These are phyloP conservation scores for Eilema sororculum DNA, from an alignment of 2,888 invertebrate genomes.

Conservation along the genomic window DNA sequence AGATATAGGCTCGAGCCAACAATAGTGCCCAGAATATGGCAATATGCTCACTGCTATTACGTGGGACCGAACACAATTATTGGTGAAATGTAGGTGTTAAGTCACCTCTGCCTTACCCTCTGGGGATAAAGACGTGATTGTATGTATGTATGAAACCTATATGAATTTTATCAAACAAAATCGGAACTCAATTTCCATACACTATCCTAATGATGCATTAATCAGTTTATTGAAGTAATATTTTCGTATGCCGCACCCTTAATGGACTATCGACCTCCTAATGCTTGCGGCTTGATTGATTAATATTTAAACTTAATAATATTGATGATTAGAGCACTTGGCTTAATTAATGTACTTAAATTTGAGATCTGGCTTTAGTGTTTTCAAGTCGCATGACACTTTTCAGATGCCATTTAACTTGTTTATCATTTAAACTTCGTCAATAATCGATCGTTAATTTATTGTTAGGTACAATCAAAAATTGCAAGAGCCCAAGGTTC, in stretches of 20 bases:
- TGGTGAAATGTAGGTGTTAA: no score
- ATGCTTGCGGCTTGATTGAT: slow-evolving; percentile 47
- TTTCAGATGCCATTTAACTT: background rate
- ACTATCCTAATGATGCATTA: slow-evolving; percentile 30
- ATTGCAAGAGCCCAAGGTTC: no score
- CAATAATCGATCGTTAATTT: no score
- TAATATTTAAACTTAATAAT: slow-evolving; percentile 55
- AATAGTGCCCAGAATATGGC: no score
- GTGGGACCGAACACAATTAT: no score
- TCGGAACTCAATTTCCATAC: slow-evolving; percentile 21
- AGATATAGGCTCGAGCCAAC: no score
- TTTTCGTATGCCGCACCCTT: slow-evolving; percentile 35
- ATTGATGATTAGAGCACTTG: slow-evolving; percentile 30
- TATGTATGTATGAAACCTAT: no score
- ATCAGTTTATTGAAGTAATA: slow-evolving; percentile 33
- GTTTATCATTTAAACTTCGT: no score
- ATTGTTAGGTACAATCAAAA: no score
- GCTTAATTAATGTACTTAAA: slow-evolving; percentile 6
- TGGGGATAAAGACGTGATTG: no score
- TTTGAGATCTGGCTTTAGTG: background rate
- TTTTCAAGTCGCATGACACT: background rate
- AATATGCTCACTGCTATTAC: no score
- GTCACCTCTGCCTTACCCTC: no score
- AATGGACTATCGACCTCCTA: slow-evolving; percentile 59
- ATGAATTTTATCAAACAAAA: background rate